Conservation (phyloP, 1,140 invertebrate genomes). For the Drosophila lacteicornis region DNA sequence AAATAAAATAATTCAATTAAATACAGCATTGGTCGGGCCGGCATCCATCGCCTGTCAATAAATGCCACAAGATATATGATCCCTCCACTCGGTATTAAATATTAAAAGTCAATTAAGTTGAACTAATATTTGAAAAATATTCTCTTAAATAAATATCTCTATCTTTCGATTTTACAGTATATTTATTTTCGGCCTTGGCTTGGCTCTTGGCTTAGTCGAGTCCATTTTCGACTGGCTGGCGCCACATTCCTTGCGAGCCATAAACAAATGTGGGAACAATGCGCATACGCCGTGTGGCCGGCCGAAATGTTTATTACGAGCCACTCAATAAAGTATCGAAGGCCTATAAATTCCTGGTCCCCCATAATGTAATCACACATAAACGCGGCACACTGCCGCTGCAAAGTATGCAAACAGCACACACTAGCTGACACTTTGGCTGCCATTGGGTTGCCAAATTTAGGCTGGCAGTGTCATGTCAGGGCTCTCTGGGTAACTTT, state of each 20-base stretch:
- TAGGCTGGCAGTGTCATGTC: slow-evolving; percentile 28
- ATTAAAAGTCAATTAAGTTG: slow-evolving; percentile 64
- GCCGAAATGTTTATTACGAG: slow-evolving; percentile 61
- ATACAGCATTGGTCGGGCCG: slow-evolving; percentile 20
- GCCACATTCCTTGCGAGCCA: slow-evolving; percentile 45
- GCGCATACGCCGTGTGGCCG: slow-evolving; percentile 45
- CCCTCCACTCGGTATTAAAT: slow-evolving; percentile 40
- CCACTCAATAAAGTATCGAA: slow-evolving; percentile 71
- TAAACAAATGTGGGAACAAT: slow-evolving; percentile 68
- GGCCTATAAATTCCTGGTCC: slow-evolving; percentile 49
- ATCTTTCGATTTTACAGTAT: neutral
- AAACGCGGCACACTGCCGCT: slow-evolving; percentile 31
- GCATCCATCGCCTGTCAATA: slow-evolving; percentile 43
- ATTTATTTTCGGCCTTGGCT: slow-evolving; percentile 15
- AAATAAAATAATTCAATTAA: slow-evolving; percentile 64
- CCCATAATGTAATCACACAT: slow-evolving; percentile 42
- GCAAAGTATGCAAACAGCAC: slow-evolving; percentile 23
- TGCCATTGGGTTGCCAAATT: neutral
- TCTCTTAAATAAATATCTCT: slow-evolving; percentile 14
- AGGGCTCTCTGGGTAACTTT: slow-evolving; percentile 22
- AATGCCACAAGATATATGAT: slow-evolving; percentile 24
- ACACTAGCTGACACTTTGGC: neutral
- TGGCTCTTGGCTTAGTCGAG: neutral
- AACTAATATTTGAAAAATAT: slow-evolving; percentile 19
- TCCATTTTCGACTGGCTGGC: slow-evolving; percentile 39